Conservation (phyloP, 2,113 vertebrate genomes). For the Colinus virginianus region DNA sequence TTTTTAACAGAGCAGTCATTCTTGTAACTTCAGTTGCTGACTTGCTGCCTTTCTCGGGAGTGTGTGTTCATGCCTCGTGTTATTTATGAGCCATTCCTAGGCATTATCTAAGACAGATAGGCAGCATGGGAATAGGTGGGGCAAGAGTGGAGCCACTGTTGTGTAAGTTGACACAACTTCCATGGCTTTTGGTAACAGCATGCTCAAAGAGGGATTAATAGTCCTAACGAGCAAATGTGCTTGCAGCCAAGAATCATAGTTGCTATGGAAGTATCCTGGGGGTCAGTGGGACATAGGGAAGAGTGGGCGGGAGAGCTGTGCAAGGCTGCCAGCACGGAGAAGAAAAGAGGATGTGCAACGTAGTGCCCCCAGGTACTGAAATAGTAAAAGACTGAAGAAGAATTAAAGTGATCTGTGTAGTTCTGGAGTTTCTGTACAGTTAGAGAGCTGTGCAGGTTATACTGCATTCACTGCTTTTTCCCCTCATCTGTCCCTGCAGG, state of each 20-base stretch:
- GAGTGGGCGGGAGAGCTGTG: not conserved
- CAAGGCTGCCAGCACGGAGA: not conserved
- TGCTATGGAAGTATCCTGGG: not conserved
- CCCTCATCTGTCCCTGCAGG: not conserved
- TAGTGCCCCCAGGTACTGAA: not conserved
- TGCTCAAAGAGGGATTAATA: not conserved
- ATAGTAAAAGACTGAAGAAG: not conserved
- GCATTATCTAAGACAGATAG: not conserved
- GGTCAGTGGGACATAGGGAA: not conserved
- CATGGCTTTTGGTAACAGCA: not conserved
- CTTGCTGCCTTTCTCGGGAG: not conserved
- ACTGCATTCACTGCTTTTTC: accelerated
- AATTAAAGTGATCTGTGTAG: not conserved
- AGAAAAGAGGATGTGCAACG: not conserved
- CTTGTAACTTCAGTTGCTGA: not conserved
- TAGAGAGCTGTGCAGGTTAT: not conserved
- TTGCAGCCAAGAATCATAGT: not conserved
- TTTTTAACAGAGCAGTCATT: not conserved
- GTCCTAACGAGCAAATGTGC: not conserved
- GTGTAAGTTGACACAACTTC: not conserved
- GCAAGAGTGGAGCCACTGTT: not conserved
- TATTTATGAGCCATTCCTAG: not conserved
- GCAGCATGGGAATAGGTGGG: conserved; percentile 2
- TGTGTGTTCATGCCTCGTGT: accelerated
- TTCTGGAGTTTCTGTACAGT: not conserved